Conservation (phyloP, 2,888 invertebrate genomes). For the Branchipolynoe longqiensis region DNA sequence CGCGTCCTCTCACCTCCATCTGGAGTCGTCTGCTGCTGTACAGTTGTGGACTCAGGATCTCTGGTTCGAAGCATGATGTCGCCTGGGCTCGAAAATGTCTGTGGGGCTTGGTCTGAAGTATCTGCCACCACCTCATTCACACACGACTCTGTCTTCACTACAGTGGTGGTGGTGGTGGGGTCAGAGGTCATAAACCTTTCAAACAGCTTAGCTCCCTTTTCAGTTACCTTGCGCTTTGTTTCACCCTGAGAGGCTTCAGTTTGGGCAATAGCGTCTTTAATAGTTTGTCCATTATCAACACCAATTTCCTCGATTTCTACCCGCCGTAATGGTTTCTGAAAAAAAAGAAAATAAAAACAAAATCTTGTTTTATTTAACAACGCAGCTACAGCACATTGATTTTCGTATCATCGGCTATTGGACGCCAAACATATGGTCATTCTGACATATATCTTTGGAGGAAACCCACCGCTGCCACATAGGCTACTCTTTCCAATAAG, state of each 20-base stretch:
- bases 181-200: slow-evolving; percentile 61
- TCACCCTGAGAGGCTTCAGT: slow-evolving; percentile 68
- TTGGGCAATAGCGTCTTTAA: slow-evolving; percentile 56
- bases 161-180: background rate
- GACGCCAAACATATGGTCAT: too few relatives aligned
- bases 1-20: too few relatives aligned
- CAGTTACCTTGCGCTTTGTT: slow-evolving; percentile 68
- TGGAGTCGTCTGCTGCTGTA: background rate
- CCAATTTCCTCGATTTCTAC: slow-evolving; percentile 79
- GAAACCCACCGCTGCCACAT: too few relatives aligned
- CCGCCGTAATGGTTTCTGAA: slow-evolving; percentile 62
- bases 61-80: background rate
- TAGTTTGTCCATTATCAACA: slow-evolving; percentile 69
- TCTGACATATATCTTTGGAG: too few relatives aligned
- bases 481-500: too few relatives aligned
- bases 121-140: too few relatives aligned
- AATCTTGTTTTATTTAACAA: too few relatives aligned
- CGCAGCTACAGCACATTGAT: too few relatives aligned
- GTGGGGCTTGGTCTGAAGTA: too few relatives aligned
- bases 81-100: too few relatives aligned
- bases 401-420: too few relatives aligned
- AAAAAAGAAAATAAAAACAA: background rate
- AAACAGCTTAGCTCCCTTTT: slow-evolving; percentile 71
- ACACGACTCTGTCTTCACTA: too few relatives aligned
- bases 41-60: background rate